Evolutionary conservation across 2,888 invertebrate species (phyloP), one percentile per base, ranked within the genome.

Genomic region (Acanthoscelides obtectus): DNA sequence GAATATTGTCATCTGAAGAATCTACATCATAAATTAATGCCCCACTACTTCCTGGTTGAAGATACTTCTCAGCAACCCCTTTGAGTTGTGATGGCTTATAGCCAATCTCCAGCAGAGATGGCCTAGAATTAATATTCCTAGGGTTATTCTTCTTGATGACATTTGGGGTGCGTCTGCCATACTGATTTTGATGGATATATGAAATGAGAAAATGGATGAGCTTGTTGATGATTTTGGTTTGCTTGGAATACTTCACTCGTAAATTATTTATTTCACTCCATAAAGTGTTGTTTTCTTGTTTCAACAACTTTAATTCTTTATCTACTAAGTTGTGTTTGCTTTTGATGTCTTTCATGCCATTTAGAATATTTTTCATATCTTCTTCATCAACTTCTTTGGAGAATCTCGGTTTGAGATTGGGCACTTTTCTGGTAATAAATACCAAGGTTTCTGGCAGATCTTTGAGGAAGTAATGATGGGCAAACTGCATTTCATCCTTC

Each of bases 401-500:
- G 3, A 20, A 69, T 66, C 63, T 68, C 25, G 66, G 66, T 66
- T 67, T 68, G 2, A 67, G 6, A 66, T 22, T 71, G 2, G 69
- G 66, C 6, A 67, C 67, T 73, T 70, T 88, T 82, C 97, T 89
- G 84, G 97, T 97, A 75, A 98, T 81, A 12, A 78, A 74, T 19
- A 77, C 97, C 79, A 94, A 91, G 6, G 96, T 87, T 82, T 93
- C 91, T 22, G 95, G 92, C 81, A 94, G 92, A 71, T 92, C 94
- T 82, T 91, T 91, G 80, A 94, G 88, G 80, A 98, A 98, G 83
- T 91, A 96, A 21, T 93, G 93, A 87, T 98, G 98, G 6, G 93
- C 93, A 87, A 98, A 98, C 86, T 98, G 96, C 86, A 97, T 93
- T 85, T 94, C 94, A 77, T 90, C 90, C 81, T 95, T 94, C 80